Evolutionary conservation across 2,797 vertebrate species (phyloP).

Genomic region (Echeneis naucrates): DNA sequence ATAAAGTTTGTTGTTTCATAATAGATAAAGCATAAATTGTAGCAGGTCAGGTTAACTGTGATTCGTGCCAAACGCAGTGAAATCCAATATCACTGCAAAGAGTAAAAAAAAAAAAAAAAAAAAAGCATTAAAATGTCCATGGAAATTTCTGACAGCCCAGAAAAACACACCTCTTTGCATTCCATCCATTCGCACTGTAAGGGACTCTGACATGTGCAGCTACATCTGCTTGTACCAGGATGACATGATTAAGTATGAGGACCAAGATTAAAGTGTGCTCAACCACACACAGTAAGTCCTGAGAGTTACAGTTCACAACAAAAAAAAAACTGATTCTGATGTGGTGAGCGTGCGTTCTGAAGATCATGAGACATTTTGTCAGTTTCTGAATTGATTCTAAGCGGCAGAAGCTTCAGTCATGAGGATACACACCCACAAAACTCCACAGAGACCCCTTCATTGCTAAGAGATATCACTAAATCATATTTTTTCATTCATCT

Average conservation of each 20-base stretch:
- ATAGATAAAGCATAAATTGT: not conserved
- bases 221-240: slow-evolving; percentile 13
- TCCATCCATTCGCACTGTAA: slow-evolving; percentile 1
- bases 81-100: not conserved
- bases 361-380: slow-evolving; percentile 3
- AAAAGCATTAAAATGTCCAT: slow-evolving; percentile 1
- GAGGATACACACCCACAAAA: slow-evolving; percentile 1
- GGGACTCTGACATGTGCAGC: slow-evolving; percentile 20
- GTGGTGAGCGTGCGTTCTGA: not conserved
- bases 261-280: slow-evolving; percentile 17
- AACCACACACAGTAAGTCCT: slow-evolving; percentile 8
- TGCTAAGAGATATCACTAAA: too few relatives aligned
- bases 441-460: not conserved
- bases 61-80: not conserved
- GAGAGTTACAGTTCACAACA: not conserved
- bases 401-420: not conserved
- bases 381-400: not conserved
- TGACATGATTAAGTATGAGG: slow-evolving; percentile 10
- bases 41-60: not conserved
- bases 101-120: not conserved
- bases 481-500: not conserved
- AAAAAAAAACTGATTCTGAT: slow-evolving; percentile 4
- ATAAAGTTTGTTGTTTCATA: slow-evolving; percentile 6
- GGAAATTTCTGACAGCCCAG: slow-evolving; percentile 3
- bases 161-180: slow-evolving; percentile 17